Conservation (phyloP, 1,140 invertebrate genomes). For the Trypoxylus dichotomus region DNA sequence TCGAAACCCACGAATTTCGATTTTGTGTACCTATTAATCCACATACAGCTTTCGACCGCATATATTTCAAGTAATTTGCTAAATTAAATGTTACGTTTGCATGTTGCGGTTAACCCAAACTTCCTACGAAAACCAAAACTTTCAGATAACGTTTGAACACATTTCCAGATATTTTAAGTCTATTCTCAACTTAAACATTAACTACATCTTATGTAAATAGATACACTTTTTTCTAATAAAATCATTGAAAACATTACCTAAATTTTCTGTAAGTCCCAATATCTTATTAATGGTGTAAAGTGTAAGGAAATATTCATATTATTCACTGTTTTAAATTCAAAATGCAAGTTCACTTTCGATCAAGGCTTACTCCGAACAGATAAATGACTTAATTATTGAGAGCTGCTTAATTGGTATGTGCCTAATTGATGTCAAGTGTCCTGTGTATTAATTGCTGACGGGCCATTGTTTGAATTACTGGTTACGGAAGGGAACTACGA, state of each 20-base stretch:
- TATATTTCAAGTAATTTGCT: neutral
- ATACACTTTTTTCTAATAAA: neutral
- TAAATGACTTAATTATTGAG: neutral
- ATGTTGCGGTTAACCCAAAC: neutral
- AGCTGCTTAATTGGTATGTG: neutral
- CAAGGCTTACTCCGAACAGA: neutral
- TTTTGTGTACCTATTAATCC: neutral
- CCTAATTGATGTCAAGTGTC: conserved; percentile 5
- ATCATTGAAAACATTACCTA: neutral
- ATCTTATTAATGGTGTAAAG: neutral
- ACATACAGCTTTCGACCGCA: neutral
- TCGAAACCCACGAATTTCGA: too few species aligned
- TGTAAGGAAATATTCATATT: too few species aligned
- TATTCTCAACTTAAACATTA: neutral
- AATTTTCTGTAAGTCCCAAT: neutral
- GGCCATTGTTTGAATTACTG: neutral
- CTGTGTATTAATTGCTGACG: conserved; percentile 13
- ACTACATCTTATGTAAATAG: too few species aligned
- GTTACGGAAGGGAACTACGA: neutral
- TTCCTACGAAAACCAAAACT: neutral
- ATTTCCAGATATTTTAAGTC: neutral
- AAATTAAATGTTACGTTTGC: neutral
- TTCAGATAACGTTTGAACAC: neutral
- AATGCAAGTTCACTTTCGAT: neutral
- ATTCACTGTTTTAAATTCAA: too few species aligned